These are phyloP conservation scores for Dasyprocta punctata DNA, from an alignment of 2,113 vertebrate species.

Conservation along the genomic window DNA sequence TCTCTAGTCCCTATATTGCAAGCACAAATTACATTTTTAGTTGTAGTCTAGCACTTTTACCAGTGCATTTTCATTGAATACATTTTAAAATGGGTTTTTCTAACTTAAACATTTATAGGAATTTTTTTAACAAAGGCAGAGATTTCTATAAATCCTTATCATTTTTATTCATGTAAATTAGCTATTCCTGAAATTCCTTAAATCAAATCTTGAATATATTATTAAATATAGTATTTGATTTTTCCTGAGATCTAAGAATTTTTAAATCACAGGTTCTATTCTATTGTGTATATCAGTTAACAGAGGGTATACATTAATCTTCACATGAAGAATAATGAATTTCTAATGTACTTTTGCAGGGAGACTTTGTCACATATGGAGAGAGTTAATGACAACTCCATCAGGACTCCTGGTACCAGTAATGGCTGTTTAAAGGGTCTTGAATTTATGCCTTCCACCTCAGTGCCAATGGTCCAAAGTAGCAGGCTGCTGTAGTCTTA, in stretches of 20 bases:
- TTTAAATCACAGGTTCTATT: neutral
- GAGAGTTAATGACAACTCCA: neutral
- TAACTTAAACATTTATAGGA: neutral
- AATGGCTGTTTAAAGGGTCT: neutral
- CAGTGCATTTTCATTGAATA: neutral
- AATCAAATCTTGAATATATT: neutral
- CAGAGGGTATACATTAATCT: neutral
- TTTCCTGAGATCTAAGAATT: neutral
- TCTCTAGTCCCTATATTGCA: neutral
- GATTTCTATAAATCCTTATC: neutral
- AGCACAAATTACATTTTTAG: neutral
- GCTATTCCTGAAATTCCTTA: neutral
- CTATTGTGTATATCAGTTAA: neutral
- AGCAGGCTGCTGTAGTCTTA: neutral
- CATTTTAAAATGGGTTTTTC: neutral
- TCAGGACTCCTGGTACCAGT: neutral
- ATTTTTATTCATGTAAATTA: neutral
- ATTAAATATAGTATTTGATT: neutral
- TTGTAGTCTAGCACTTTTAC: neutral
- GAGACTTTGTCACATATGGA: neutral
- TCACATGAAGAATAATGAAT: neutral
- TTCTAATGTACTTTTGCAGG: neutral
- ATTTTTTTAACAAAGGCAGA: neutral
- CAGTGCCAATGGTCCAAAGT: neutral
- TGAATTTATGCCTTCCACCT: neutral